These are phyloP conservation scores for Polypedilum vanderplanki DNA, from an alignment of 1,140 invertebrate species.

Conservation along the genomic window DNA sequence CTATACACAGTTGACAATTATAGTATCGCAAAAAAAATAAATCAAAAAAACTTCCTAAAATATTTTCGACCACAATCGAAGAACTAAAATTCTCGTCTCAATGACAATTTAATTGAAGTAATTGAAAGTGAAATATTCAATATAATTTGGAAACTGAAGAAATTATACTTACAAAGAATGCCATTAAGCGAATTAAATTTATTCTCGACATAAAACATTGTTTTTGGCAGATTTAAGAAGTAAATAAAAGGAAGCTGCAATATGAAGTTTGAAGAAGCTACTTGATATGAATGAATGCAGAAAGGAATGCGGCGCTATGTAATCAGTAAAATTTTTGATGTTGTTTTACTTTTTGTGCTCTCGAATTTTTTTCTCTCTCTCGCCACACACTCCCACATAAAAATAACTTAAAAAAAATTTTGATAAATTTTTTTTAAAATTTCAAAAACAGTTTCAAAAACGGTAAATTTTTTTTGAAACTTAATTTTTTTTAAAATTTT, in stretches of 20 bases:
- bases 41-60: background rate
- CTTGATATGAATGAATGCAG: no score
- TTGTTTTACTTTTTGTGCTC: no score
- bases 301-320: no score
- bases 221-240: background rate
- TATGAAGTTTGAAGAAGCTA: background rate
- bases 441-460: no score
- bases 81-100: background rate
- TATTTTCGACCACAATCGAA: background rate
- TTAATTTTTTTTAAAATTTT: no score
- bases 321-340: no score
- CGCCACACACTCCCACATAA: no score
- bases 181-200: background rate
- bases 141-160: background rate
- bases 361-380: no score
- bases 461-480: no score
- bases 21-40: background rate
- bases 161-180: background rate
- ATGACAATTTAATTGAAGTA: background rate
- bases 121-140: background rate
- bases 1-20: background rate
- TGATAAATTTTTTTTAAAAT: no score
- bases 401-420: no score
- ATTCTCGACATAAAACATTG: background rate
- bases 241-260: background rate